phyloP scores from a whole-genome alignment of 2,888 invertebrate genomes.

The Agrochola litura region DNA sequence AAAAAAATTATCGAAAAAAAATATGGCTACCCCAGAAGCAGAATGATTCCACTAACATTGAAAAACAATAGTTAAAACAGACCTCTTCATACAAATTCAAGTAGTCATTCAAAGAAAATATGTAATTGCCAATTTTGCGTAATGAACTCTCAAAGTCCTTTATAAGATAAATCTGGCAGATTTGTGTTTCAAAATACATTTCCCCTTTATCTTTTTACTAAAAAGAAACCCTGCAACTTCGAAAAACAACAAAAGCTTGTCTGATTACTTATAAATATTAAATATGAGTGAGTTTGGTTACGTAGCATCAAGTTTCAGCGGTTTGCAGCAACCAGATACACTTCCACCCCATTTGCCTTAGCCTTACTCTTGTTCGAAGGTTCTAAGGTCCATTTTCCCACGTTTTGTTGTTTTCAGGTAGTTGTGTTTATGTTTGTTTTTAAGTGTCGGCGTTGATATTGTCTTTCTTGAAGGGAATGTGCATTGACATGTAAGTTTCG shows the following conservation, averaged over 20 bases:
- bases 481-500: slow-evolving; percentile 75
- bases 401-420: background rate
- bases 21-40: background rate
- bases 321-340: slow-evolving; percentile 70
- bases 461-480: slow-evolving; percentile 77
- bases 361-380: background rate
- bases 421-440: slow-evolving; percentile 39
- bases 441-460: slow-evolving; percentile 75
- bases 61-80: background rate
- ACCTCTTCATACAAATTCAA: background rate
- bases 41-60: background rate
- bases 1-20: background rate
- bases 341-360: background rate
- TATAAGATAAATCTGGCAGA: background rate
- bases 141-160: background rate
- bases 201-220: background rate
- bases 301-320: slow-evolving; percentile 80
- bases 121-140: background rate
- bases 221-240: slow-evolving; percentile 43
- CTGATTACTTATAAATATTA: slow-evolving; percentile 65
- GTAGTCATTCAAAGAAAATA: too few relatives aligned
- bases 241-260: slow-evolving; percentile 56
- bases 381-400: slow-evolving; percentile 14
- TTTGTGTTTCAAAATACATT: slow-evolving; percentile 12
- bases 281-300: slow-evolving; percentile 55